Evolutionary conservation across 2,797 vertebrate genomes (phyloP).

Genomic region (Tamandua tetradactyla): DNA sequence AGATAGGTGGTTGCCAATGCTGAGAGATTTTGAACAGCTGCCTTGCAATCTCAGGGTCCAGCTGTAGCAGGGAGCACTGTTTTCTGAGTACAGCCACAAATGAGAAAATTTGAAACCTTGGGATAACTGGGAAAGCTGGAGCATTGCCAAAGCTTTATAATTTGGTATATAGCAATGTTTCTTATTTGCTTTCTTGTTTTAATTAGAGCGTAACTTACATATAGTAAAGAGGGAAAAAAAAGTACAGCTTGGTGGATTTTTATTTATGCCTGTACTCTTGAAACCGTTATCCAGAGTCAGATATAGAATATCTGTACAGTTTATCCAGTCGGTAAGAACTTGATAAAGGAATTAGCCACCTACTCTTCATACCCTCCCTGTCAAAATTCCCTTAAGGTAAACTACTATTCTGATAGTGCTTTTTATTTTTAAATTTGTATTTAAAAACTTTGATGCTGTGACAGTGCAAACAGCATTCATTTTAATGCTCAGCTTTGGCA

Average conservation of each 20-base stretch:
- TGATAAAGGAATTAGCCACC: no score
- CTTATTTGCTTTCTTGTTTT: background rate
- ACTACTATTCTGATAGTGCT: background rate
- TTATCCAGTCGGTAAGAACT: no score
- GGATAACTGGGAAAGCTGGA: background rate
- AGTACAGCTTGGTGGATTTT: background rate
- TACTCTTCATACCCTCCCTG: fast-evolving
- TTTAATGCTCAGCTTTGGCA: conserved; percentile 96
- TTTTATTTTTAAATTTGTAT: background rate
- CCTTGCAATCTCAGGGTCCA: background rate
- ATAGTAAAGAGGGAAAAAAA: background rate
- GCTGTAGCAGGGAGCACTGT: background rate
- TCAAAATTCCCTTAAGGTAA: background rate
- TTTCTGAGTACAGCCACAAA: background rate
- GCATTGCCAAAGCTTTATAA: background rate
- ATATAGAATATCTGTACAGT: background rate
- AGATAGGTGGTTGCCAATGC: background rate
- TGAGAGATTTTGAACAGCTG: background rate
- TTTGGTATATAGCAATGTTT: background rate
- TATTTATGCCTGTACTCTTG: background rate
- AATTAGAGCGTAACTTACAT: background rate
- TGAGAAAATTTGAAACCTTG: background rate
- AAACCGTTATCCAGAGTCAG: background rate
- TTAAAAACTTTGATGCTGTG: conserved; percentile 89
- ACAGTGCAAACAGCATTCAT: conserved; percentile 93